A percentile compares a stretch with the other conserved stretches of the same genome.
phyloP scores from a whole-genome alignment of 2,888 invertebrate species.

The Listrodromus nycthemerus region DNA sequence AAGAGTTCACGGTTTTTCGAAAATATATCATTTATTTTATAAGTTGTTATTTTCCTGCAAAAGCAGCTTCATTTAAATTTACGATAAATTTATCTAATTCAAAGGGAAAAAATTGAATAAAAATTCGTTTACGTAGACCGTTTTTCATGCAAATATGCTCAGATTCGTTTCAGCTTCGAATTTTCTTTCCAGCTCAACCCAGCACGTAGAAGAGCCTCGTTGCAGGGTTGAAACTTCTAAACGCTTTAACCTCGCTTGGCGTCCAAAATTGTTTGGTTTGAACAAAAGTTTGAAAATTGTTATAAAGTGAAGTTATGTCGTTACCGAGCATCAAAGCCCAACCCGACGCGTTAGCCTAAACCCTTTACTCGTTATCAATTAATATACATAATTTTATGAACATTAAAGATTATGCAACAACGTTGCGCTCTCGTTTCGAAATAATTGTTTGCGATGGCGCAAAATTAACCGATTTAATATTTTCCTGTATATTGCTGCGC shows the following conservation, averaged over 20 bases:
- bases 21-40: not conserved
- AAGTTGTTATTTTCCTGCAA: not conserved
- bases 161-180: no score
- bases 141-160: no score
- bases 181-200: no score
- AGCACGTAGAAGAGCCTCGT: not conserved
- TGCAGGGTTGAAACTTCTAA: not conserved
- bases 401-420: not conserved
- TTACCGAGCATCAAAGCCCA: not conserved
- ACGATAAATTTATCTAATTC: no score
- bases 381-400: not conserved
- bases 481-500: not conserved
- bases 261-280: not conserved
- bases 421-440: not conserved
- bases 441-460: not conserved
- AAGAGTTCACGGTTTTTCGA: not conserved
- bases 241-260: not conserved
- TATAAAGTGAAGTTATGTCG: not conserved
- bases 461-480: not conserved
- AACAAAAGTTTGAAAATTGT: not conserved
- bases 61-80: no score
- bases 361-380: not conserved
- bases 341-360: not conserved
- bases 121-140: no score
- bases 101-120: no score